phyloP scores from a whole-genome alignment of 92 coral and sea anemone genomes.

The Umimayanthus kanabou region DNA sequence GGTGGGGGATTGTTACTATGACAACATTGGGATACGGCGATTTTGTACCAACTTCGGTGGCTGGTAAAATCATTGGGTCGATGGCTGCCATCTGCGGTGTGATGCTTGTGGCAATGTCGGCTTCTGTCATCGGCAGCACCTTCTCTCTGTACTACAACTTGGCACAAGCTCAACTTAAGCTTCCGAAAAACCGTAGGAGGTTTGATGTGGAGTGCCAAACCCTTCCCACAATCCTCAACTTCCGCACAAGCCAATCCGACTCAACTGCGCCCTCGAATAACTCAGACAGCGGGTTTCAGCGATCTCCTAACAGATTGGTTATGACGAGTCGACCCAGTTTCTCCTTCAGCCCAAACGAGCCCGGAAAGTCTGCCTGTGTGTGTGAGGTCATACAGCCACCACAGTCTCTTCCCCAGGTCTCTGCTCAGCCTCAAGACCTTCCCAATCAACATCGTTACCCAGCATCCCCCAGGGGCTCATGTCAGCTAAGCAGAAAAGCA shows the following conservation, averaged over 20 bases:
- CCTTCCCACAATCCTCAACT: slow-evolving; percentile 75
- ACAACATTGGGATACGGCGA: slow-evolving; percentile 98
- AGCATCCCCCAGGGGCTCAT: slow-evolving; percentile 27
- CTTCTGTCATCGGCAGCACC: slow-evolving; percentile 95
- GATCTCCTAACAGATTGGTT: slow-evolving; percentile 78
- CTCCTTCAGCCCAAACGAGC: slow-evolving; percentile 56
- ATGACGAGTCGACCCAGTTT: slow-evolving; percentile 74
- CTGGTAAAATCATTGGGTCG: slow-evolving; percentile 87
- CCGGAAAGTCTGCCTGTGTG: slow-evolving; percentile 65
- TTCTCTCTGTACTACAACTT: slow-evolving; percentile 94
- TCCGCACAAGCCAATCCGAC: slow-evolving; percentile 85
- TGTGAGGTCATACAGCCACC: slow-evolving; percentile 60
- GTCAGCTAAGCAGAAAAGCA: slow-evolving; percentile 68
- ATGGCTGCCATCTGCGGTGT: slow-evolving; percentile 97
- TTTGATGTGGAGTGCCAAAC: slow-evolving; percentile 85
- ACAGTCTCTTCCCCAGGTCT: slow-evolving; percentile 9
- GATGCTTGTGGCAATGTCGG: slow-evolving; percentile 90
- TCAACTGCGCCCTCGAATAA: slow-evolving; percentile 70
- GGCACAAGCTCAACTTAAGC: slow-evolving; percentile 95
- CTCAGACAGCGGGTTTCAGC: slow-evolving; percentile 89
- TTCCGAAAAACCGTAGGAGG: slow-evolving; percentile 75
- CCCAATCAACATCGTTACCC: slow-evolving; percentile 26
- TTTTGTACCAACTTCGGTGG: slow-evolving; percentile 83
- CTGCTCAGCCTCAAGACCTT: slow-evolving; percentile 30
- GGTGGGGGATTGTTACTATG: slow-evolving; percentile 99